These are phyloP conservation scores for Butorides virescens DNA, from an alignment of 2,113 vertebrate genomes.

Conservation along the genomic window DNA sequence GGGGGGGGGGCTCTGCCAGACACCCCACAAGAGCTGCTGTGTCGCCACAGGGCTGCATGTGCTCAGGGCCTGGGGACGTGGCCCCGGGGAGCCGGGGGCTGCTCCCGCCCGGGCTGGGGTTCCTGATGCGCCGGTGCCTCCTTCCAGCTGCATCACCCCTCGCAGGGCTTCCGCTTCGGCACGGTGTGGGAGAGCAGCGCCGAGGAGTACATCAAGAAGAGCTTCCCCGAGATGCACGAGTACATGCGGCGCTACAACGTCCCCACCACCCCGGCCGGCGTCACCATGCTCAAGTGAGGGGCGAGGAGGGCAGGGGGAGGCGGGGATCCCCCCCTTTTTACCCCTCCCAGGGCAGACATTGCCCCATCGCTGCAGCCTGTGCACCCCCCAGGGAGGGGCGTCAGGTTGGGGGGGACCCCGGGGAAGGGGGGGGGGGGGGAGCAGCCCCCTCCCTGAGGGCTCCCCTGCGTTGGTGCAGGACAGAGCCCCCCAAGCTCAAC, in stretches of 20 bases:
- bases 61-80: not conserved
- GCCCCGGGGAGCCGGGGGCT: not conserved
- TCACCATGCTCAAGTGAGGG: slow-evolving; percentile 90
- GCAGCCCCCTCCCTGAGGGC: not conserved
- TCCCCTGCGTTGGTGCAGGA: slow-evolving; percentile 63
- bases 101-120: accelerated
- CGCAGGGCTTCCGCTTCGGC: slow-evolving; percentile 87
- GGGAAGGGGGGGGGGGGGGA: not conserved
- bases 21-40: not conserved
- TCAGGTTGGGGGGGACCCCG: accelerated
- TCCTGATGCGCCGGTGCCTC: slow-evolving; percentile 26
- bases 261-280: slow-evolving; percentile 86
- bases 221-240: slow-evolving; percentile 89
- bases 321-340: accelerated
- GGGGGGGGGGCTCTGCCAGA: not conserved
- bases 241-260: slow-evolving; percentile 85
- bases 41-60: accelerated
- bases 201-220: slow-evolving; percentile 92
- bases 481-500: slow-evolving; percentile 83
- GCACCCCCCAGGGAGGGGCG: not conserved
- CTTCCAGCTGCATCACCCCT: slow-evolving; percentile 87
- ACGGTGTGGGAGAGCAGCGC: slow-evolving; percentile 94
- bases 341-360: not conserved
- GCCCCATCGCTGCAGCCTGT: not conserved
- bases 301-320: accelerated